These are phyloP conservation scores for Oxyteleia sp. DNA, from an alignment of 2,888 invertebrate genomes.

Conservation along the genomic window DNA sequence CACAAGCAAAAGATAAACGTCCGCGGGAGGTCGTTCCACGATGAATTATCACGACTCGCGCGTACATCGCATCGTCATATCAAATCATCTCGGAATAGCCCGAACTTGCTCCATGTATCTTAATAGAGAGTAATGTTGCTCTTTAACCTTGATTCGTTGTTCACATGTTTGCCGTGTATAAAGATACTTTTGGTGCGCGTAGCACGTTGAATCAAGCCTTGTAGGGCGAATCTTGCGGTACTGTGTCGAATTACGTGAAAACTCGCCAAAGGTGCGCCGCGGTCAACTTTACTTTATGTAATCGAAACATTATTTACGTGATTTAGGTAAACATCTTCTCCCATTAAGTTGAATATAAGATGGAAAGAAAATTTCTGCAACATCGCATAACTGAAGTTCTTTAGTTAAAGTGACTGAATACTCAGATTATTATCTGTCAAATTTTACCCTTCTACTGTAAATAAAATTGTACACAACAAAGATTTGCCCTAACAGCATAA, in stretches of 20 bases:
- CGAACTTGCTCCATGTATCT: constrained; percentile 65
- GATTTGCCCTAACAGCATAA: no score
- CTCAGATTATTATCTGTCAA: no score
- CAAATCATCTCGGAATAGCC: constrained; percentile 63
- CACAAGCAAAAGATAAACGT: constrained; percentile 82
- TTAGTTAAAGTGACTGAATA: constrained; percentile 4
- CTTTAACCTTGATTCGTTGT: constrained; percentile 65
- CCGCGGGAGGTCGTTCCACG: constrained; percentile 82
- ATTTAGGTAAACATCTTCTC: constrained; percentile 58
- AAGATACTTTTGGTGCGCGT: constrained; percentile 56
- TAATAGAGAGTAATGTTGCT: constrained; percentile 62
- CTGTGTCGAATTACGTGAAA: constrained; percentile 62
- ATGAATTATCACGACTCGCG: constrained; percentile 81
- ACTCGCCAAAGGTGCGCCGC: constrained; percentile 58
- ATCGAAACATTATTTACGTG: constrained; percentile 60
- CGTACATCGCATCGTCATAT: constrained; percentile 61
- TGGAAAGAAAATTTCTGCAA: constrained; percentile 21
- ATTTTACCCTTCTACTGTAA: no score
- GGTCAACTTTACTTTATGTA: constrained; percentile 57
- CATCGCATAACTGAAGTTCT: constrained; percentile 7
- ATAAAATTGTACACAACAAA: no score
- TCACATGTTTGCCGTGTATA: constrained; percentile 42
- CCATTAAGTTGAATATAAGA: constrained; percentile 18
- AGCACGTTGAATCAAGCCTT: constrained; percentile 55
- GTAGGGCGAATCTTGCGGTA: constrained; percentile 54